Base-by-base conservation (phyloP, 2,888 invertebrate genomes). In the Antitype chi region DNA sequence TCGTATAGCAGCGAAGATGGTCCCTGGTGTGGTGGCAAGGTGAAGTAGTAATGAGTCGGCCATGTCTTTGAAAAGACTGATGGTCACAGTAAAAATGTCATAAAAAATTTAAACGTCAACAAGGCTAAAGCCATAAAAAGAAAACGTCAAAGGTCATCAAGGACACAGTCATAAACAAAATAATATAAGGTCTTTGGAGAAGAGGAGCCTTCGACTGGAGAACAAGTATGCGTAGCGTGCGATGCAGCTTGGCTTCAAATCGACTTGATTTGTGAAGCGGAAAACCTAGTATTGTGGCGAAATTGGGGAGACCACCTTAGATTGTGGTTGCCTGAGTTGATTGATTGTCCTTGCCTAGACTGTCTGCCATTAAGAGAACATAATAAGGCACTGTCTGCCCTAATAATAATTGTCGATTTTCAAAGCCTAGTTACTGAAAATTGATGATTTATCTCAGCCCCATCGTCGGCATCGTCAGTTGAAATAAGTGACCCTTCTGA, bases 401-500 rank as follows among this genome's bases (percentile, higher is more conserved):
- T 59, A 17, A 28, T 28, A 59, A 28, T 17, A 28, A 17, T 28
- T 17, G 57, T 59, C 57, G 3, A 57, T 15, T 17, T 28, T 8
- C 8, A 28, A 59, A 59, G 57, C 25, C 25, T 25, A 55, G 20
- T 9, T 60, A n/a, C n/a, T n/a, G n/a, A n/a, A n/a, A n/a, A n/a
- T n/a, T n/a, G n/a, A n/a, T n/a, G n/a, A n/a, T n/a, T n/a, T n/a
- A n/a, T n/a, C n/a, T n/a, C n/a, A n/a, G n/a, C n/a, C n/a, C n/a
- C n/a, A n/a, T n/a, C 38, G 38, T 38, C 3, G 38, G 4, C 2
- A 6, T 13, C 1, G 13, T 32, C 3, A 6, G 25, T 28, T 15
- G 13, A 15, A 1, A 23, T 11, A 67, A 67, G 23, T 67, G 2
- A 6, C 1, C 67, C 86, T 85, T 85, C 86, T 83, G 64, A 25